Percentiles rank a stretch among this genome's conserved stretches.
These are phyloP conservation scores for Tympanuchus pallidicinctus DNA, from an alignment of 2,113 vertebrate species.

Conservation along the genomic window DNA sequence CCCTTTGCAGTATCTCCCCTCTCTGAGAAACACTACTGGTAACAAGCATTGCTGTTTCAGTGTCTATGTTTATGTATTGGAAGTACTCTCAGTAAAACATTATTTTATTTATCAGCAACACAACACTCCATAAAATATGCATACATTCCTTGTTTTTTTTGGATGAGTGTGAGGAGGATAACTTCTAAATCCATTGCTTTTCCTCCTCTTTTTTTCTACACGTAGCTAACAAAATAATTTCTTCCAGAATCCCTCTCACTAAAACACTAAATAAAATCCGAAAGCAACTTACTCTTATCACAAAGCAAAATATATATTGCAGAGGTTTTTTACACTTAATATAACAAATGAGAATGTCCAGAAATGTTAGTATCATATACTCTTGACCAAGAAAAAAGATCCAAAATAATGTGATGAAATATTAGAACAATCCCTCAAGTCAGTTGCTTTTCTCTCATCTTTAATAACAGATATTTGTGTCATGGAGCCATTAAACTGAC, in stretches of 20 bases:
- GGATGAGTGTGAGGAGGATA: accelerated
- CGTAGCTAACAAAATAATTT: neutral
- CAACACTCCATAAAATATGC: neutral
- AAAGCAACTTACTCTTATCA: neutral
- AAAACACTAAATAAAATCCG: neutral
- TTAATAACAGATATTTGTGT: neutral
- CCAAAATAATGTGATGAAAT: neutral
- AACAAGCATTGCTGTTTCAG: neutral
- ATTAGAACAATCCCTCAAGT: neutral
- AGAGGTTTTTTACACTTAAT: neutral
- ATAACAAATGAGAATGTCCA: neutral
- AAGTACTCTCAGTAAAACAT: neutral
- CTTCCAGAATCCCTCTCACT: neutral
- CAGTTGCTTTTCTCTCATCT: neutral
- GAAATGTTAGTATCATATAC: neutral
- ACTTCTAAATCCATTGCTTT: neutral
- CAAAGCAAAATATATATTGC: neutral
- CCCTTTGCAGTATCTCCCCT: neutral
- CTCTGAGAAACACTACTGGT: neutral
- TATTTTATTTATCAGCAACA: slow-evolving; percentile 14
- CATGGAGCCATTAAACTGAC: neutral
- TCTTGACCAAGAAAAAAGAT: neutral
- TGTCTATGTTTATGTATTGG: neutral
- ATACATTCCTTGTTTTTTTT: neutral
- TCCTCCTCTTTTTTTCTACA: neutral